Evolutionary conservation across 1,140 invertebrate genomes (phyloP), one percentile per base, ranked within the genome.

Genomic region (Physella acuta): DNA sequence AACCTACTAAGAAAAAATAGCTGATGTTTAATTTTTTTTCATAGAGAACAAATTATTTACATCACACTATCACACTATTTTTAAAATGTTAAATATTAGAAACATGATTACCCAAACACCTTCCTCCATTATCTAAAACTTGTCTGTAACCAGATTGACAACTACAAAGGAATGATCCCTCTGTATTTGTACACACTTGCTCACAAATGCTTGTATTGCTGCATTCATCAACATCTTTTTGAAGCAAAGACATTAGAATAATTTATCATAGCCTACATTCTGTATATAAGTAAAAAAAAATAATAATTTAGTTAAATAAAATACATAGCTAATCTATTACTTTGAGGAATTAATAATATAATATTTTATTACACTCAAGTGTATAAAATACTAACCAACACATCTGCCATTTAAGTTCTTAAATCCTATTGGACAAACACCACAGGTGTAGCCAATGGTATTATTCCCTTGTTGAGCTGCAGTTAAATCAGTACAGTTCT

Each of bases 221-320:
- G 65, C 84, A 85, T 72, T 85, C 83, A 62, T 85, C 78, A 11
- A 83, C 71, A 70, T 85, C 82, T 84, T 11, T 8, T 16, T 33
- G n/a, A 26, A 58, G 5, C 28, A 28, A 24, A 55, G 20, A 44
- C n/a, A n/a, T n/a, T n/a, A n/a, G n/a, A n/a, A n/a, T n/a, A n/a
- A n/a, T n/a, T n/a, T n/a, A n/a, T n/a, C n/a, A n/a, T n/a, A n/a
- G n/a, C n/a, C n/a, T n/a, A n/a, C n/a, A n/a, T n/a, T n/a, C n/a
- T n/a, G n/a, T n/a, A n/a, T n/a, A n/a, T n/a, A n/a, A n/a, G n/a
- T n/a, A n/a, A n/a, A n/a, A n/a, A n/a, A n/a, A n/a, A n/a, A n/a
- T n/a, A n/a, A n/a, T n/a, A n/a, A n/a, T n/a, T n/a, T n/a, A n/a
- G n/a, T n/a, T n/a, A n/a, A n/a, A n/a, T n/a, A n/a, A n/a, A n/a